Base-by-base conservation (phyloP, 2,113 vertebrate genomes). In the Ceuthmochares aereus region DNA sequence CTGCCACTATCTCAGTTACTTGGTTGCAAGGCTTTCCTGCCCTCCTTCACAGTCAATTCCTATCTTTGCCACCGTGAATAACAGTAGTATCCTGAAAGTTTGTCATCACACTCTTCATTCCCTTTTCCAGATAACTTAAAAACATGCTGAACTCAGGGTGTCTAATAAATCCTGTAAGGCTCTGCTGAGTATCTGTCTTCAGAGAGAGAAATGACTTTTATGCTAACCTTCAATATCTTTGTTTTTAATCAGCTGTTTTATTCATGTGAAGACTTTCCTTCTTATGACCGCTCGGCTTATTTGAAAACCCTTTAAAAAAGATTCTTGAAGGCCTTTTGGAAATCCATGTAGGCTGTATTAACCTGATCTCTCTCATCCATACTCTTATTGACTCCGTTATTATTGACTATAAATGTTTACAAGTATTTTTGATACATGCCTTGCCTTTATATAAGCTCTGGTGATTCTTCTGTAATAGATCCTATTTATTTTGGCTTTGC, bases 1-100 rank as follows among this genome's bases (percentile, higher is more conserved):
- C 87, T 87, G 74, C 78, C 69, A 32, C 85, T 94, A 94, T 96
- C 92, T 96, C 81, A 21, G 69, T 76, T 66, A 70, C 78, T 64
- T 47, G 78, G 66, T 37, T 94, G 90, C 43, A 27, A 87, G 62
- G 49, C 10, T 82, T 75, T 78, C 68, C 59, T 87, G 62, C n/a
- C 32, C 30, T 73, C 87, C 66, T 64, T 87, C 64, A 51, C 83
- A 60, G 84, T 76, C 82, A 73, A 1, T 72, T 85, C 74, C 90
- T 90, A 26, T 94, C 92, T 93, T 85, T 83, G 45, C 85, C 55
- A 42, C 75, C 74, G n/a, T 37, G 58, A 83, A 79, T 95, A 92
- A 83, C 40, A 58, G 70, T 7, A 69, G 67, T 54, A 51, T 73
- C 54, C 67, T 69, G 30, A 16, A 92, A 90, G 85, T 95, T 94